These are phyloP conservation scores for Diarsia rubi DNA, from an alignment of 2,888 invertebrate species.

Conservation along the genomic window DNA sequence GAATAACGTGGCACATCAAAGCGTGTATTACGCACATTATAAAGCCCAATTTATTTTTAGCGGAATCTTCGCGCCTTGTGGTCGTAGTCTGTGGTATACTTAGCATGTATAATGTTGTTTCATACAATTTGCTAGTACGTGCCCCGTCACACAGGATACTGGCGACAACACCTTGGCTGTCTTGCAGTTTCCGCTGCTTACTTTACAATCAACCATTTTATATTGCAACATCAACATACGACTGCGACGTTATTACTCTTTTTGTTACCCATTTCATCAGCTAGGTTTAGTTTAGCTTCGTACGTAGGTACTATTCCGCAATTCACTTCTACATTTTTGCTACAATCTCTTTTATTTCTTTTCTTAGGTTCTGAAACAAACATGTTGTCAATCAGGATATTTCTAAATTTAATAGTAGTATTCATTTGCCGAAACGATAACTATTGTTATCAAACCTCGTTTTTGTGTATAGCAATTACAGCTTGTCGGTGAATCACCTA, in stretches of 20 bases:
- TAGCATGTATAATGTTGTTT: constrained; percentile 45
- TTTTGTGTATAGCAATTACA: constrained; percentile 60
- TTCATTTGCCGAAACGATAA: constrained; percentile 54
- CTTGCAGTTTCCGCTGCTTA: constrained; percentile 60
- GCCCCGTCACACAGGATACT: constrained; percentile 60
- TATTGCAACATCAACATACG: constrained; percentile 42
- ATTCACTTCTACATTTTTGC: constrained; percentile 3
- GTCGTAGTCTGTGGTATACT: constrained; percentile 26
- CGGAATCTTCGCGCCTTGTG: constrained; percentile 38
- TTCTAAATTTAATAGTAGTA: constrained; percentile 56
- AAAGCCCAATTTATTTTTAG: constrained; percentile 36
- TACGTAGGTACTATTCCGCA: constrained; percentile 2
- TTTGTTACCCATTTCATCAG: constrained; percentile 41
- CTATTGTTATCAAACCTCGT: constrained; percentile 59
- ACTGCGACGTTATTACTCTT: constrained; percentile 24
- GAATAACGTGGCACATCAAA: constrained; percentile 24
- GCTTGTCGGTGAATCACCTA: constrained; percentile 70
- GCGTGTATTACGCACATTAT: constrained; percentile 14
- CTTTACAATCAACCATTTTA: constrained; percentile 51
- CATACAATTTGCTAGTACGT: constrained; percentile 55
- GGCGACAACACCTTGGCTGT: constrained; percentile 64
- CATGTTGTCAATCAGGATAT: constrained; percentile 49
- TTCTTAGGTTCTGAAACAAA: constrained; percentile 28
- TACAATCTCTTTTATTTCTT: constrained; percentile 7
- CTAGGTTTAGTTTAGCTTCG: constrained; percentile 5